Evolutionary conservation across 2,888 invertebrate species (phyloP), one percentile per base, ranked within the genome.

Genomic region (Minunthozetes semirufus): DNA sequence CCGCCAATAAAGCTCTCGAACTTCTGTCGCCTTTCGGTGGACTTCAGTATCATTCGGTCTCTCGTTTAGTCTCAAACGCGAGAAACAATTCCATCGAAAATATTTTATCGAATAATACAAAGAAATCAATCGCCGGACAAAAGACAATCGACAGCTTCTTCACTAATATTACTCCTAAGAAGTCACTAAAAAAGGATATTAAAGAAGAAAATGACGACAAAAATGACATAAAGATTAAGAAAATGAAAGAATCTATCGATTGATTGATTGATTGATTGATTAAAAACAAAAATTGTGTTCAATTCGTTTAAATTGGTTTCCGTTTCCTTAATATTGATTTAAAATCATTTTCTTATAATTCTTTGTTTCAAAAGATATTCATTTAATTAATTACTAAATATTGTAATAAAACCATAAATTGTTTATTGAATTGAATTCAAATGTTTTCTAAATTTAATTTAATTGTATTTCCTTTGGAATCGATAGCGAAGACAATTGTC

Each of bases 31-130:
- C 87, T 42, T 83, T 85, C 0, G 84, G 84, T 13, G 78, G 84
- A 27, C 80, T 92, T 42, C 81, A 83, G 29, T 89, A 88, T 88
- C 88, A 92, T 82, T 87, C 87, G 74, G 91, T 92, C 0, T 88
- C 89, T 0, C 87, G 86, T 61, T 80, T 84, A 63, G 91, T 92
- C 0, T 90, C 90, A 80, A 90, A 89, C 81, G 88, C 89, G 0
- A 85, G 87, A 75, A 87, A 90, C 81, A 90, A 92, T 73, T 73
- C 76, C 17, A 61, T 73, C 38, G 76, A 77, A 1, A 76, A 76
- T 61, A 8, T 76, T 8, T 68, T 74, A 73, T 79, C 46, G 17
- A 42, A 42, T 1, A 42, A 42, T 6, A 13, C 42, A 42, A 61
- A 27, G 13, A 53, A 53, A 53, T 8, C n/a, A 15, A 15, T 46